Conservation (phyloP, 2,888 invertebrate genomes). For the Dorcus hopei region DNA sequence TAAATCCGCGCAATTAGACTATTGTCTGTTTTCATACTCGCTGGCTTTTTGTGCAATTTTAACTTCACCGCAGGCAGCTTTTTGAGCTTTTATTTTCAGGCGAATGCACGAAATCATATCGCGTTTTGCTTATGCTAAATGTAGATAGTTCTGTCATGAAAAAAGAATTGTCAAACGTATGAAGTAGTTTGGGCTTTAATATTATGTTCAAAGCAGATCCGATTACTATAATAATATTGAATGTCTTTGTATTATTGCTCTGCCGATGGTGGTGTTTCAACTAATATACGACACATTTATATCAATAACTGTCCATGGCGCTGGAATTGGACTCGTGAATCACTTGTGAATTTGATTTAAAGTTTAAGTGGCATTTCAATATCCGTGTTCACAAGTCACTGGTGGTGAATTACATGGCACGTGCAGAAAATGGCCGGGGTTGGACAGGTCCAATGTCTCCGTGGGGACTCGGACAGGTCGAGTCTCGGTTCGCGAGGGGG, state of each 20-base stretch:
- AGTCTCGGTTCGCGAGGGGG: neutral
- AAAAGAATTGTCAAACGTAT: too few relatives aligned
- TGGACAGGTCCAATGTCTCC: constrained; percentile 39
- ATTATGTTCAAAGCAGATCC: too few relatives aligned
- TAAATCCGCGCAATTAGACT: too few relatives aligned
- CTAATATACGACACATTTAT: constrained; percentile 31
- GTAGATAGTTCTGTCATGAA: too few relatives aligned
- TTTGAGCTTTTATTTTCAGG: too few relatives aligned
- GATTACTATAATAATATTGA: too few relatives aligned
- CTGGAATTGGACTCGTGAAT: constrained; percentile 37
- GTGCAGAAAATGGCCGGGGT: constrained; percentile 38
- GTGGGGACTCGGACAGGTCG: constrained; percentile 24
- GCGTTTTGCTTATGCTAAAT: too few relatives aligned
- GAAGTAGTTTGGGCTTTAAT: too few relatives aligned
- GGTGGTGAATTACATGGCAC: constrained; percentile 36
- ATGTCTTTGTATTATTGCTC: neutral
- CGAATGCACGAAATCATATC: too few relatives aligned
- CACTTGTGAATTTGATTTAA: constrained; percentile 44
- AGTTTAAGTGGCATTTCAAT: constrained; percentile 46
- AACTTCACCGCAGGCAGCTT: too few relatives aligned
- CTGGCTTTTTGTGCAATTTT: too few relatives aligned
- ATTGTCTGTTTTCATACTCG: too few relatives aligned
- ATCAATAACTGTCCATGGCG: constrained; percentile 39
- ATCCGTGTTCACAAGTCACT: constrained; percentile 42
- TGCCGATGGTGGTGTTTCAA: neutral